Conservation (phyloP, 2,113 vertebrate genomes). For the Gobiocypris rarus region DNA sequence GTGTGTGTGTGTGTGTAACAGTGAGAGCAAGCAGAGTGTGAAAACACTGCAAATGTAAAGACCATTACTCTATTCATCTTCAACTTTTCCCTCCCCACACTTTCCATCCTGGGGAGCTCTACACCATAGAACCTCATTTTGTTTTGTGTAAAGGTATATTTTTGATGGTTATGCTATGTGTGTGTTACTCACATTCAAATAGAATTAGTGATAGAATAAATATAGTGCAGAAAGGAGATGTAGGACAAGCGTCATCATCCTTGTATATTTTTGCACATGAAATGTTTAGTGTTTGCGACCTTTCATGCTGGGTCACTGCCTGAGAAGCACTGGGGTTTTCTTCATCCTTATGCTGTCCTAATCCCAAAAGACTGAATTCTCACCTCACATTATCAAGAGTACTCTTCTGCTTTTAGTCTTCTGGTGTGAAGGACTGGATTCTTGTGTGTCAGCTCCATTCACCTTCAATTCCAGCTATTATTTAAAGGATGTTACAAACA, state of each 20-base stretch:
- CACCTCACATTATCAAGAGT: not conserved
- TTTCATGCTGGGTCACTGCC: not conserved
- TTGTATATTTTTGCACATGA: not conserved
- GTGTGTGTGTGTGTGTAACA: too few relatives aligned
- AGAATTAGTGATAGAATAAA: not conserved
- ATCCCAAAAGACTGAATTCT: not conserved
- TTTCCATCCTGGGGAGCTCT: not conserved
- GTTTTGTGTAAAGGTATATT: not conserved
- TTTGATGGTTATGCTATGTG: not conserved
- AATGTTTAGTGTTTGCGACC: not conserved
- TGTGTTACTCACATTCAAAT: not conserved
- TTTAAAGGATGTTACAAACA: not conserved
- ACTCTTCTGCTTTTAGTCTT: not conserved
- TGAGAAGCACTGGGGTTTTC: not conserved
- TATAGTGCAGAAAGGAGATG: not conserved
- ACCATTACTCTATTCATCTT: not conserved
- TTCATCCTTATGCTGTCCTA: not conserved
- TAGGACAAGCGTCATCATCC: not conserved
- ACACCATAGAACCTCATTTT: not conserved
- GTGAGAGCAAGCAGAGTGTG: not conserved
- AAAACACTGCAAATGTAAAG: not conserved
- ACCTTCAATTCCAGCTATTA: not conserved
- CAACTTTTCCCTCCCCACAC: not conserved
- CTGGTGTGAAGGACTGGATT: slow-evolving; percentile 12
- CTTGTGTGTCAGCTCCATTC: not conserved